Percentiles rank a stretch among this genome's conserved stretches.
Evolutionary conservation across 1,140 invertebrate species (phyloP).

Genomic region (Teleopsis dalmanni): DNA sequence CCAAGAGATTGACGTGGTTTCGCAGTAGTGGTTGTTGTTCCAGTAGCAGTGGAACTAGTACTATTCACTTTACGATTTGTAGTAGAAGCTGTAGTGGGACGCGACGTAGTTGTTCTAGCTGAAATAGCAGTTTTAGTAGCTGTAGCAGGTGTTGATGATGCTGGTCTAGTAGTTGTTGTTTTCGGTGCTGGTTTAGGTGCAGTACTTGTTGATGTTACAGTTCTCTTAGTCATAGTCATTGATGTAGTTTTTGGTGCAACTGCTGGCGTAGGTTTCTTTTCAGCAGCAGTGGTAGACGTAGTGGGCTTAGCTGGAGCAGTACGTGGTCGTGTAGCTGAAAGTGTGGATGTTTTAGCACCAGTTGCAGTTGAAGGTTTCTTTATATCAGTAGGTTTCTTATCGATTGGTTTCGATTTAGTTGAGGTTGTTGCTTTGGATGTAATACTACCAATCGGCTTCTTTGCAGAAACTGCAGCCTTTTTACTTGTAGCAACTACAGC

Average conservation of each 20-base stretch:
- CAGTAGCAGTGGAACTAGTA: neutral
- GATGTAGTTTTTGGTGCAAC: slow-evolving; percentile 6
- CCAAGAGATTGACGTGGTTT: slow-evolving; percentile 8
- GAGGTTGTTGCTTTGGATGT: slow-evolving; percentile 4
- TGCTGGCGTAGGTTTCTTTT: slow-evolving; percentile 17
- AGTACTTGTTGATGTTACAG: neutral
- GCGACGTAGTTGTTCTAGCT: slow-evolving; percentile 15
- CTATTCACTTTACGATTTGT: slow-evolving; percentile 12
- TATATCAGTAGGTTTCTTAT: slow-evolving; percentile 6
- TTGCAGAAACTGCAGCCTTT: slow-evolving; percentile 18
- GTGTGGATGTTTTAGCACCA: slow-evolving; percentile 9
- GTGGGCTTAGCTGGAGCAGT: slow-evolving; percentile 19
- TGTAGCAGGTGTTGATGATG: slow-evolving; percentile 14
- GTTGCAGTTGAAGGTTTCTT: slow-evolving; percentile 3
- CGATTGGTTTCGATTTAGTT: slow-evolving; percentile 4
- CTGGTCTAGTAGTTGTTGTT: slow-evolving; percentile 10
- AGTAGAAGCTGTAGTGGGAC: slow-evolving; percentile 9
- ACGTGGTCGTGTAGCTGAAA: slow-evolving; percentile 25
- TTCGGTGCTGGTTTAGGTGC: slow-evolving; percentile 16
- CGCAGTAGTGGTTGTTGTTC: slow-evolving; percentile 2
- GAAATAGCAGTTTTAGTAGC: slow-evolving; percentile 3
- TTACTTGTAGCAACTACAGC: slow-evolving; percentile 14
- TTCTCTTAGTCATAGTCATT: slow-evolving; percentile 10
- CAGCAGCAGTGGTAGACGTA: slow-evolving; percentile 3
- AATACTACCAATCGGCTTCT: slow-evolving; percentile 13